Evolutionary conservation across 2,797 vertebrate genomes (phyloP).

Genomic region (Lacerta agilis): DNA sequence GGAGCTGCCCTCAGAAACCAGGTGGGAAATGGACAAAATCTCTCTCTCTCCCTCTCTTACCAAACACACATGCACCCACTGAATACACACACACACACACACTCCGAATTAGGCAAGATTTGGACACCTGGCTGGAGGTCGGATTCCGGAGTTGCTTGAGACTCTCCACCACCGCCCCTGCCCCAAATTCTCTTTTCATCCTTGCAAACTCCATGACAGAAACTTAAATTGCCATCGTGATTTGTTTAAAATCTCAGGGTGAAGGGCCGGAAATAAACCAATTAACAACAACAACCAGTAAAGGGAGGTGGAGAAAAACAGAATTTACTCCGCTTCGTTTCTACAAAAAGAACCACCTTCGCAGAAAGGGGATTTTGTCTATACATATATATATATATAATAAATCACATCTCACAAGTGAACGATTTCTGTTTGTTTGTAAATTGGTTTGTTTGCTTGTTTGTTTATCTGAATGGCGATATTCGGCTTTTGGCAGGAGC

Average conservation of each 20-base stretch:
- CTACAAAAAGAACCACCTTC: neutral
- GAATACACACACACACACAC: neutral
- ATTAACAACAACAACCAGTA: neutral
- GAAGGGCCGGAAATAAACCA: too few relatives aligned
- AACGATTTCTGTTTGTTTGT: neutral
- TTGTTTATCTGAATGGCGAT: neutral
- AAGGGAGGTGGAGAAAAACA: neutral
- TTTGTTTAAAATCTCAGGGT: neutral
- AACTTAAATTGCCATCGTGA: neutral
- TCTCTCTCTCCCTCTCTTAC: too few relatives aligned
- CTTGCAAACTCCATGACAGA: neutral
- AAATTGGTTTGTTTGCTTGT: neutral
- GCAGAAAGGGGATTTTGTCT: neutral
- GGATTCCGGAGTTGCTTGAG: neutral
- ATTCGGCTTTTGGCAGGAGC: constrained; percentile 41
- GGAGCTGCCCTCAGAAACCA: constrained; percentile 85
- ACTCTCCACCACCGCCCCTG: neutral
- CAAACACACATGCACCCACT: neutral
- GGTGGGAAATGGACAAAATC: constrained; percentile 86
- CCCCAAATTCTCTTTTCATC: neutral
- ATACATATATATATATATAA: too few relatives aligned
- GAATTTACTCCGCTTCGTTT: neutral
- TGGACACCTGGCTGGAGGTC: neutral
- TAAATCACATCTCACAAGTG: too few relatives aligned
- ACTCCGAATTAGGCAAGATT: neutral